These are phyloP conservation scores for Globicephala melas DNA, from an alignment of 2,113 vertebrate species.

Conservation along the genomic window DNA sequence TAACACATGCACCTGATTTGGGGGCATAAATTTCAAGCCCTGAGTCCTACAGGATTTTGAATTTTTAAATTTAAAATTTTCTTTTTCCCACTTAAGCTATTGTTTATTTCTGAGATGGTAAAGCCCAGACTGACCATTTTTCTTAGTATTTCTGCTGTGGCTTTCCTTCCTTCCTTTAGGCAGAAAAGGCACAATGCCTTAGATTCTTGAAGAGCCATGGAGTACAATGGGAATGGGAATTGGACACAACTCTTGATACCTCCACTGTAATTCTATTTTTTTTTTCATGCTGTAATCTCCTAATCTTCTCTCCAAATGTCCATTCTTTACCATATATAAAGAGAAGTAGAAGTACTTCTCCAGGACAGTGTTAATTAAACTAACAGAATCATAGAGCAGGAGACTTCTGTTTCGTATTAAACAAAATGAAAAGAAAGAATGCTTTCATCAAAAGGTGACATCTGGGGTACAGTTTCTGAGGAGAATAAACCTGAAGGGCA, in stretches of 20 bases:
- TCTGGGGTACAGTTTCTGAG: not conserved
- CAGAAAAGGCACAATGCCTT: not conserved
- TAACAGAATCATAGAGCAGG: not conserved
- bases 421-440: not conserved
- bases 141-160: not conserved
- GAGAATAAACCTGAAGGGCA: not conserved
- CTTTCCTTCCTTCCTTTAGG: not conserved
- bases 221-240: not conserved
- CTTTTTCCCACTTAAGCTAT: not conserved
- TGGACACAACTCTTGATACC: not conserved
- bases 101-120: not conserved
- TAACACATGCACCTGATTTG: not conserved
- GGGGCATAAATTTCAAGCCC: not conserved
- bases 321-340: not conserved
- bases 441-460: not conserved
- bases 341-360: not conserved
- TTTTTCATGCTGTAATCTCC: not conserved
- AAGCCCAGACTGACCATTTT: not conserved
- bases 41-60: not conserved
- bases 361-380: not conserved
- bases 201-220: not conserved
- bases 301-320: not conserved
- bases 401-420: not conserved
- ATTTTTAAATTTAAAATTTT: not conserved
- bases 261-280: not conserved